Conservation (phyloP, 1,140 invertebrate genomes). For the Latrodectus geometricus region DNA sequence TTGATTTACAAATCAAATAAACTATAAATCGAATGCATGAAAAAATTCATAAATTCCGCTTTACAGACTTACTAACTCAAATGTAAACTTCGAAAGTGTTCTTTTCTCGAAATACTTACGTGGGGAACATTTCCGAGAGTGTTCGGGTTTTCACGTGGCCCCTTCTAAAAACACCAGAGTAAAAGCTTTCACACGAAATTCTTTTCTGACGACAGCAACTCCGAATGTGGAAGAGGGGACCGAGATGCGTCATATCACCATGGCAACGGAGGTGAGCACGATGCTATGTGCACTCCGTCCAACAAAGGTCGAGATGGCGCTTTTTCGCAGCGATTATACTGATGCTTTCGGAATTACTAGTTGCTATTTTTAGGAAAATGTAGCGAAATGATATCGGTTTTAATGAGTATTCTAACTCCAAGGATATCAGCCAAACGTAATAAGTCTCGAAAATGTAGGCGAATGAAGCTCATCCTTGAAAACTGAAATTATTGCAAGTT, state of each 20-base stretch:
- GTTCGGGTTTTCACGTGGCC: conserved; percentile 42
- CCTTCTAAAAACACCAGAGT: not conserved
- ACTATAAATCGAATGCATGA: no score
- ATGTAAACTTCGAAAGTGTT: no score
- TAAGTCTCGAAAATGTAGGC: no score
- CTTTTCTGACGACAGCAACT: conserved; percentile 22
- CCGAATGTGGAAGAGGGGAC: conserved; percentile 12
- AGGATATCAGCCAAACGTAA: no score
- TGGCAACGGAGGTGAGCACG: conserved; percentile 55
- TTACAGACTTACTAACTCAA: no score
- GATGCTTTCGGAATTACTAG: conserved; percentile 8
- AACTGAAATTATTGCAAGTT: no score
- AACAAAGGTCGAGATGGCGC: conserved; percentile 59
- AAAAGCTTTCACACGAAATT: not conserved
- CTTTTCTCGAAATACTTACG: not conserved
- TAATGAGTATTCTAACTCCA: no score
- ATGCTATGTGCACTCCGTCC: conserved; percentile 21
- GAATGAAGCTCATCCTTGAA: no score
- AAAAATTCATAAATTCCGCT: no score
- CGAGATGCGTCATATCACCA: conserved; percentile 58
- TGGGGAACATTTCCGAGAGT: not conserved
- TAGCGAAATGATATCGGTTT: not conserved
- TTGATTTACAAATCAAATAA: no score
- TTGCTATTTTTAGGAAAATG: conserved; percentile 29
- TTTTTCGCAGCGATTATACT: conserved; percentile 32